A percentile compares a stretch with the other conserved stretches of the same genome.
These are phyloP conservation scores for Siderastrea radians DNA, from an alignment of 92 coral and sea anemone genomes.

Conservation along the genomic window DNA sequence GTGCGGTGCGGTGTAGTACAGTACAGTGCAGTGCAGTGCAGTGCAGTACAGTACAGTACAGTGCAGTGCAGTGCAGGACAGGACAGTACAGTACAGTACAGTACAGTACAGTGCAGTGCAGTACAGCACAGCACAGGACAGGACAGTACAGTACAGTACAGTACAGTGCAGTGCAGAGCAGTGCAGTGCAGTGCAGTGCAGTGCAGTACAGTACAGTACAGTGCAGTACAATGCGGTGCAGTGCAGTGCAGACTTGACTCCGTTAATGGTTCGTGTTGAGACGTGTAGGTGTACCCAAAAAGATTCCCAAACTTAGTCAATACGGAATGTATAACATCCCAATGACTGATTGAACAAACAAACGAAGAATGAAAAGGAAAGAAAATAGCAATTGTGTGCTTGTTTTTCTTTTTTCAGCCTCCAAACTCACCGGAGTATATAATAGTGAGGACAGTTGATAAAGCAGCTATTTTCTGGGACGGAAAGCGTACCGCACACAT, in stretches of 20 bases:
- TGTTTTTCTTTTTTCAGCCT: background rate
- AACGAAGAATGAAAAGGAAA: background rate
- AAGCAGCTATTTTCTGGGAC: slow-evolving; percentile 70
- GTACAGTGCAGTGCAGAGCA: too few species aligned
- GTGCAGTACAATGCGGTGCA: background rate
- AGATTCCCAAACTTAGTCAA: too few species aligned
- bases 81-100: too few species aligned
- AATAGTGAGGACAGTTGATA: slow-evolving; percentile 67
- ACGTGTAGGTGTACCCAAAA: too few species aligned
- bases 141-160: too few species aligned
- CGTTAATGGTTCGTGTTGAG: too few species aligned
- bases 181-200: background rate
- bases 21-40: too few species aligned
- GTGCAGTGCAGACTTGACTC: background rate
- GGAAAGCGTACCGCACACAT: slow-evolving; percentile 72
- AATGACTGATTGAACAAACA: background rate
- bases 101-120: too few species aligned
- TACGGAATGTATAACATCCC: background rate
- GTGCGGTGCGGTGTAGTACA: too few species aligned
- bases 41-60: too few species aligned
- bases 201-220: background rate
- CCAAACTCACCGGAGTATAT: background rate
- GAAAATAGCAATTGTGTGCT: background rate
- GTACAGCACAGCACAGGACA: too few species aligned
- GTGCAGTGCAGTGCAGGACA: too few species aligned